Evolutionary conservation across 2,797 vertebrate genomes (phyloP), one percentile per base, ranked within the genome.

Genomic region (Triplophysa bombifrons): DNA sequence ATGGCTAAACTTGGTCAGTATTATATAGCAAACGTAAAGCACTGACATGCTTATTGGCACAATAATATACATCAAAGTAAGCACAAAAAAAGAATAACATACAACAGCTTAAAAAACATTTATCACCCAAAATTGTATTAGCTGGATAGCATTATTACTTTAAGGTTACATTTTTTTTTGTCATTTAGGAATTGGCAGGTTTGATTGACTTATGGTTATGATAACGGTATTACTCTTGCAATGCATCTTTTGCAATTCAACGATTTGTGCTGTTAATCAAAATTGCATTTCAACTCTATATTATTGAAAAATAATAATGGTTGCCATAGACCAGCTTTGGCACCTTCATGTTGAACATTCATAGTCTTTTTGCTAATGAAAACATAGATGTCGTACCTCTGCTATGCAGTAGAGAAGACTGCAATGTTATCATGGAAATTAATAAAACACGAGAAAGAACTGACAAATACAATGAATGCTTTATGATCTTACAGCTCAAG

Each of bases 281-380:
- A 17, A 14, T 46, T 30, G 25, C 66, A 7, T 14, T n/a, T 48
- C 25, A 14, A 13, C 4, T 44, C 22, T 34, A 30, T 27, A 27
- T 56, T 60, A 69, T 4, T 34, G 1, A 34, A 76, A 56, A 20
- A 34, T 25, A 10, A 66, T 77, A 22, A 77, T 17, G 30, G 34
- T 27, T 8, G 19, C 80, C 73, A 76, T 20, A 81, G 80, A 60
- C 80, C 80, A 60, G 80, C 80, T 81, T 72, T 76, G 80, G 68
- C 67, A 71, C 27, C 17, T 46, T 50, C 68, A 63, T 27, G 8
- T 13, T 34, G 61, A 72, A 80, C 48, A 73, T 73, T 79, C 34
- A 48, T 50, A 7, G 25, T 50, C 17, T 50, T 68, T 58, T 48
- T 38, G 25, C 60, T 12, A 68, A 53, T 17, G 9, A 34, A 76